A percentile compares a stretch with the other conserved stretches of the same genome.
Evolutionary conservation across 2,113 vertebrate species (phyloP).

Genomic region (Phodopus roborovskii): DNA sequence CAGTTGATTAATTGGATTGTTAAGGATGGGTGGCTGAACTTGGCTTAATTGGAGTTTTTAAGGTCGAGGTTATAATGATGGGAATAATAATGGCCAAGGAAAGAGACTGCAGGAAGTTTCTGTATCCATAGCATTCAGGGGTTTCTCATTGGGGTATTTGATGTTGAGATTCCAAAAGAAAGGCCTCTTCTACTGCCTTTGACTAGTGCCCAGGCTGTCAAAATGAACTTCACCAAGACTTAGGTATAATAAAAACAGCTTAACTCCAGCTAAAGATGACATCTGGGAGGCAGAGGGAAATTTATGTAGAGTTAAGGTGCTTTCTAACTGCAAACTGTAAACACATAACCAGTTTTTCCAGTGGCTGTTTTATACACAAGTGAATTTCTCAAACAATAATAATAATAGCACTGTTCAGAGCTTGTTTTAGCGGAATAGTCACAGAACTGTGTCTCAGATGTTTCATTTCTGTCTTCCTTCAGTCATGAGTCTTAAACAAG

Average conservation of each 20-base stretch:
- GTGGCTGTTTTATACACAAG: neutral
- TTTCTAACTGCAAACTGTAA: neutral
- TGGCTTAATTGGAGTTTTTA: neutral
- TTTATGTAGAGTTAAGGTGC: neutral
- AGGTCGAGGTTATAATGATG: neutral
- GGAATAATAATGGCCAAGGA: neutral
- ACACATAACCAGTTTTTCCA: neutral
- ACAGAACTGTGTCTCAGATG: neutral
- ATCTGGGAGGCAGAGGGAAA: neutral
- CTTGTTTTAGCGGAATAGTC: neutral
- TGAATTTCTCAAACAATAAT: neutral
- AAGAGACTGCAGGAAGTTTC: neutral
- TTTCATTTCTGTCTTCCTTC: neutral
- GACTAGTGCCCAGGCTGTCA: neutral
- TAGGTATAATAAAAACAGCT: neutral
- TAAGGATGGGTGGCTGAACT: neutral
- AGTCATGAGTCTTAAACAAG: constrained; percentile 1
- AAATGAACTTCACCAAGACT: neutral
- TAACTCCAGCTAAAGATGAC: neutral
- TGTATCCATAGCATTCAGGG: neutral
- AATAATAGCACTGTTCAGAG: neutral
- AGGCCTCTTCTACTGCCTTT: neutral
- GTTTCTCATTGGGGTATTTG: neutral
- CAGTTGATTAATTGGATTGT: neutral
- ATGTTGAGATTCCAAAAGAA: neutral